phyloP scores from a whole-genome alignment of 1,140 invertebrate species.

The Solenopsis invicta region DNA sequence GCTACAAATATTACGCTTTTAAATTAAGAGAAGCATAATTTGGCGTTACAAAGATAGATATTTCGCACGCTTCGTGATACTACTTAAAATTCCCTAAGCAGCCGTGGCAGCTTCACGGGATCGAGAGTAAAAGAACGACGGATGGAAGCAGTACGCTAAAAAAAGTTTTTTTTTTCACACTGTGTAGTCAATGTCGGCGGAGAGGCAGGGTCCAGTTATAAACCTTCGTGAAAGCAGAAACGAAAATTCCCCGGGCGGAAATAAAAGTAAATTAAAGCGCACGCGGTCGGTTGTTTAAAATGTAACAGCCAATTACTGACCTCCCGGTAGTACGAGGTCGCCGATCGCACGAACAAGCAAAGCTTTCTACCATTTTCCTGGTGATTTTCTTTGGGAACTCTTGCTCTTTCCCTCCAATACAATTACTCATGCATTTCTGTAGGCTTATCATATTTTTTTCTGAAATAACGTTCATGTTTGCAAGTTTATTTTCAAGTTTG shows the following conservation, averaged over 20 bases:
- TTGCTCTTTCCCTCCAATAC: constrained; percentile 29
- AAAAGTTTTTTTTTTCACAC: constrained; percentile 56
- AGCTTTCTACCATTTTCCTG: constrained; percentile 24
- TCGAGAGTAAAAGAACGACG: constrained; percentile 71
- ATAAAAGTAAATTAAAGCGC: constrained; percentile 80
- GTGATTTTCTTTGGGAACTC: constrained; percentile 45
- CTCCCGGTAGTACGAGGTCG: constrained; percentile 44
- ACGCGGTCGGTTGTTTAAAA: constrained; percentile 76
- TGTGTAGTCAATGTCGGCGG: constrained; percentile 47
- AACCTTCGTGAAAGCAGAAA: constrained; percentile 71
- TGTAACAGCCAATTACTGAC: constrained; percentile 79
- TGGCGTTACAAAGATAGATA: constrained; percentile 37
- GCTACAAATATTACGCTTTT: neutral
- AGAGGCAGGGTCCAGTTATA: constrained; percentile 68
- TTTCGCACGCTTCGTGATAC: constrained; percentile 37
- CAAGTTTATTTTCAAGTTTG: neutral
- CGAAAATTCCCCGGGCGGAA: constrained; percentile 75
- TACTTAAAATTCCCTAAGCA: constrained; percentile 64
- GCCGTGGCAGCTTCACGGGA: constrained; percentile 52
- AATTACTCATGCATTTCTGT: constrained; percentile 11
- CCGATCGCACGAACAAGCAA: constrained; percentile 57
- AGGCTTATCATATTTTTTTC: constrained; percentile 14
- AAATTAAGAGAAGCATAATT: constrained; percentile 33
- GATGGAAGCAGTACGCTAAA: constrained; percentile 44
- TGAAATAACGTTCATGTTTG: neutral